Evolutionary conservation across 2,888 invertebrate species (phyloP).

Genomic region (Tryphoninae sp.): DNA sequence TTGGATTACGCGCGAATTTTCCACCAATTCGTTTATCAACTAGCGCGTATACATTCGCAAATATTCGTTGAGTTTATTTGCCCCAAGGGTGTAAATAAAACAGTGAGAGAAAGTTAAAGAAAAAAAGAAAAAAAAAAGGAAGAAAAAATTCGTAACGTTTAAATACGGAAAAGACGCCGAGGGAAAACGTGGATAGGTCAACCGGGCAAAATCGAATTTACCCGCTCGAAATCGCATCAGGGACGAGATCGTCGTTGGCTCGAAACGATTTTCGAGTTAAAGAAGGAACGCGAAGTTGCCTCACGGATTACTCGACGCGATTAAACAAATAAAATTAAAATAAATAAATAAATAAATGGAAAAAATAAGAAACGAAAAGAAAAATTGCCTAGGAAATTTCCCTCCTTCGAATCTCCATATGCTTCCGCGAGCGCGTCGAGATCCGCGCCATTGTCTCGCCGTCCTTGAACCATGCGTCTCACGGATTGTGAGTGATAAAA

Average conservation of each 20-base stretch:
- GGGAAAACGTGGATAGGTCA: conserved; percentile 14
- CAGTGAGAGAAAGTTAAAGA: background rate
- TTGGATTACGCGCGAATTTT: background rate
- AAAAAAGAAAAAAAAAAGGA: background rate
- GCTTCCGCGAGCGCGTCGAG: background rate
- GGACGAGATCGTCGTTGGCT: background rate
- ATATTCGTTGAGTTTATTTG: background rate
- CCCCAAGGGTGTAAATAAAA: background rate
- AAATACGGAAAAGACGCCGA: background rate
- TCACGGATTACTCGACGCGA: background rate
- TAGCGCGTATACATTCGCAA: background rate
- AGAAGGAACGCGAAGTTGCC: background rate
- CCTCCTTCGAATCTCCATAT: conserved; percentile 22
- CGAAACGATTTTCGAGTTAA: background rate
- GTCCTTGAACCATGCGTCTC: background rate
- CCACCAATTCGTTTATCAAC: background rate
- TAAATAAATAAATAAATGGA: background rate
- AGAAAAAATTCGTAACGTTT: background rate
- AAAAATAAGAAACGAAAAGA: background rate
- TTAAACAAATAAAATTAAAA: background rate
- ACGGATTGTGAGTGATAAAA: background rate
- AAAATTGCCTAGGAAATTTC: too few species aligned
- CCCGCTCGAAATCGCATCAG: conserved; percentile 1
- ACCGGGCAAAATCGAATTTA: conserved; percentile 25
- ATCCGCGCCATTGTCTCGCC: background rate